These are phyloP conservation scores for Oryzias curvinotus DNA, from an alignment of 2,113 vertebrate species.

Conservation along the genomic window DNA sequence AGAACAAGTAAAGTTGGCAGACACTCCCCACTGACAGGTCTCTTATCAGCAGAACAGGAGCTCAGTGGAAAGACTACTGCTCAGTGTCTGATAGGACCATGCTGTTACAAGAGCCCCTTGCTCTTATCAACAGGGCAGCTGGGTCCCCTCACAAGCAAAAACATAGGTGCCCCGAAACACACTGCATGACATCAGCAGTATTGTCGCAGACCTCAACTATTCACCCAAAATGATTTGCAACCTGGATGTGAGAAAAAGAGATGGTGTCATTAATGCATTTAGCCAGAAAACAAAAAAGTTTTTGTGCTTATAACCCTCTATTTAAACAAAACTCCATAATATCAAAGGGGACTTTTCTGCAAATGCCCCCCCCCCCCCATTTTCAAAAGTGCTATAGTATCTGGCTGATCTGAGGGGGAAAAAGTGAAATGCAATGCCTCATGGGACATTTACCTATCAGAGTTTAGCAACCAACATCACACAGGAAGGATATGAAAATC, in stretches of 20 bases:
- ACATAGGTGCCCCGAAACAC: constrained; percentile 23
- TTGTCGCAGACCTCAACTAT: constrained; percentile 1
- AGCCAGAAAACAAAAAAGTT: too few relatives aligned
- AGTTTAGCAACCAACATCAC: too few relatives aligned
- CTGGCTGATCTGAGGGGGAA: too few relatives aligned
- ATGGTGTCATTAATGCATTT: background rate
- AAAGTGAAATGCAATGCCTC: too few relatives aligned
- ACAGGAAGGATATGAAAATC: too few relatives aligned
- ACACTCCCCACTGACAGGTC: constrained; percentile 58
- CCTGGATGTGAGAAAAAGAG: background rate
- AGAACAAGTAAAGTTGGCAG: constrained; percentile 29
- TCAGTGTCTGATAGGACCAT: constrained; percentile 60
- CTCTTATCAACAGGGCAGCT: constrained; percentile 64
- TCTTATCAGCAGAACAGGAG: constrained; percentile 68
- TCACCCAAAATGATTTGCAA: too few relatives aligned
- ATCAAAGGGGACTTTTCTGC: too few relatives aligned
- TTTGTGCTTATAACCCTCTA: too few relatives aligned
- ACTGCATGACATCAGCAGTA: background rate
- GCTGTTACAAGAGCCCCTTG: constrained; percentile 53
- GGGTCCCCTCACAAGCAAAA: constrained; percentile 28
- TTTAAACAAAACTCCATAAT: too few relatives aligned
- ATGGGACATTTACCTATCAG: too few relatives aligned
- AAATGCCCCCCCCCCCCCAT: too few relatives aligned
- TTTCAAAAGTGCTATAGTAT: too few relatives aligned
- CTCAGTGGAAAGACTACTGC: constrained; percentile 66